Evolutionary conservation across 2,888 invertebrate genomes (phyloP), one percentile per base, ranked within the genome.

Genomic region (Eutolmus rufibarbis): DNA sequence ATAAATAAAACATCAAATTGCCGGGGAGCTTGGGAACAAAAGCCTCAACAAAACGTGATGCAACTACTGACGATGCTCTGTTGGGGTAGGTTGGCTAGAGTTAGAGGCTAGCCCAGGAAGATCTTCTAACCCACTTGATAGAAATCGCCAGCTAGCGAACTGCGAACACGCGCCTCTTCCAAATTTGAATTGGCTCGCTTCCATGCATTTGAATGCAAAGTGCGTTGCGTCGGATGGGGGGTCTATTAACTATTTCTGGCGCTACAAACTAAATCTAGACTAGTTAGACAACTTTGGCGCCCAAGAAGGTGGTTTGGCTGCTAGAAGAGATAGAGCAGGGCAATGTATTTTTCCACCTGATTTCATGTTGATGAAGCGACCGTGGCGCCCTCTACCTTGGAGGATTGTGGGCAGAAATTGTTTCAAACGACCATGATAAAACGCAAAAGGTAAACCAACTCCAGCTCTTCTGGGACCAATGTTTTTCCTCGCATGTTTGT

Each of bases 211-310:
- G 28, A 28, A 66, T 28, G 66, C 66, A 66, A 19, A 66, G 28
- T 66, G 66, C 66, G 28, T 66, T 12, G 28, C n/a, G 9, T 66
- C 28, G 28, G 8, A 79, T 28, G 46, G 51, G 51, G 23, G 79
- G 51, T 79, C 51, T 51, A 56, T 40, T 40, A 43, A 40, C 43
- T 79, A 79, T 79, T 79, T 79, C 51, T 79, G 28, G 79, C 66
- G 8, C 12, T 66, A 5, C 23, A 66, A 12, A 66, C 12, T 66
- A n/a, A 19, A 56, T 19, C 12, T 19, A 12, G 28, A 23, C 66
- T 12, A 66, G 66, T 19, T 19, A 28, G 28, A 23, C 66, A 4
- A 66, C 2, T 19, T 66, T 12, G 66, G 66, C 12, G 66, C 66
- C 28, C 12, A 66, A 19, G 19, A 51, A n/a, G 51, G 51, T 51